Percentiles rank a stretch among this genome's conserved stretches.
Conservation (phyloP, 2,888 invertebrate genomes). For the Prosopocoilus inquinatus region DNA sequence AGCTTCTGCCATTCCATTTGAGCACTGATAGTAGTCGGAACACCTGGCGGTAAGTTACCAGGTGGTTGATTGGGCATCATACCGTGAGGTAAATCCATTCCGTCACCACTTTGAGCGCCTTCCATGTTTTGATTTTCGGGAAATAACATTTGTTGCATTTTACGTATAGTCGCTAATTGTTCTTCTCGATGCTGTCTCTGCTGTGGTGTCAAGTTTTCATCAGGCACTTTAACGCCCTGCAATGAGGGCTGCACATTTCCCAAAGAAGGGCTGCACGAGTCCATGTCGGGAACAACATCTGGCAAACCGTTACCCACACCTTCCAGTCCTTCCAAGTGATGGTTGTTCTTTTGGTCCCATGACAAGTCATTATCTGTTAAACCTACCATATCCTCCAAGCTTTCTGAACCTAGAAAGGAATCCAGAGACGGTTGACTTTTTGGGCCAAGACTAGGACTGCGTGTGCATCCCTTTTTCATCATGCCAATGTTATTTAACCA, state of each 20-base stretch:
- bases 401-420: constrained; percentile 47
- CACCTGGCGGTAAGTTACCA: constrained; percentile 17
- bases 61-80: constrained; percentile 28
- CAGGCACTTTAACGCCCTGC: constrained; percentile 84
- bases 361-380: constrained; percentile 50
- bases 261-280: constrained; percentile 56
- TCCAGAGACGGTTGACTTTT: constrained; percentile 44
- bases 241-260: constrained; percentile 60
- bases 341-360: constrained; percentile 53
- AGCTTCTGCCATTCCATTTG: constrained; percentile 90
- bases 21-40: constrained; percentile 52
- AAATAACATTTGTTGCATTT: constrained; percentile 91
- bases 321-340: constrained; percentile 47
- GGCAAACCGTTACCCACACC: constrained; percentile 49
- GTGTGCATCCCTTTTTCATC: constrained; percentile 66
- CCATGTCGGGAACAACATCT: constrained; percentile 48
- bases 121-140: constrained; percentile 65
- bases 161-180: constrained; percentile 84
- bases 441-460: constrained; percentile 55
- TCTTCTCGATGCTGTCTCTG: constrained; percentile 93
- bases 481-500: constrained; percentile 77
- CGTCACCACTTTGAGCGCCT: constrained; percentile 23
- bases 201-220: constrained; percentile 94
- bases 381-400: constrained; percentile 50
- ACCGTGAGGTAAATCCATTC: constrained; percentile 16